Evolutionary conservation across 2,888 invertebrate genomes (phyloP), one percentile per base, ranked within the genome.

Genomic region (Chymomyza amoena): DNA sequence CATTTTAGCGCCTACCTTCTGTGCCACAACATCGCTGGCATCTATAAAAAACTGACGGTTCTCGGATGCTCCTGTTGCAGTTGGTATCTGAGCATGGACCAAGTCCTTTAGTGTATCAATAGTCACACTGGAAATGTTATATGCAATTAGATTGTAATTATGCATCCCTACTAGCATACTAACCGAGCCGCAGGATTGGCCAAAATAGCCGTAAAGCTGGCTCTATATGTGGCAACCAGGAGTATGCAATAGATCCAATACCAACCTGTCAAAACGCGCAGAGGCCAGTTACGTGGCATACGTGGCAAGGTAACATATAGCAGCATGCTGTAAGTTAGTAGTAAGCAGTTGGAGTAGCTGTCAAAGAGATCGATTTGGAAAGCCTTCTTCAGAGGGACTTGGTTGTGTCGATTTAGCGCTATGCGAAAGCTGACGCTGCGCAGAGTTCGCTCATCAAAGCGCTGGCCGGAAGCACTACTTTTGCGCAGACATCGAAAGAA

Each of bases 211-310:
- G 96, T 97, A 94, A 97, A 95, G 81, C 96, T 96, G 0, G 97
- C 97, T 84, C 95, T 92, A 89, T 97, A 97, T 0, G 95, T 94
- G 0, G 96, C 96, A 0, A 95, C 95, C 6, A 97, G 93, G 4
- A 97, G 92, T 72, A 96, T 94, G 85, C 96, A 96, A 89, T 96
- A 97, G 2, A 97, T 90, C 96, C 96, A 97, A 91, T 96, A 97
- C 95, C 96, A 97, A 0, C 97, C 97, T 1, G 96, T 96, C 15
- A 97, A 92, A 36, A 97, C 92, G 50, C 97, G 93, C 56, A 97
- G 92, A 0, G 97, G 95, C 96, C 97, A 97, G 16, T 95, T 96
- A 16, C 93, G 93, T 0, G 97, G 96, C 78, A 96, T 92, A 84
- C 94, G 94, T 0, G 97, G 96, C 68, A 97, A 88, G 0, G 96